Conservation (phyloP, 2,888 invertebrate genomes). For the Agelastica alni region DNA sequence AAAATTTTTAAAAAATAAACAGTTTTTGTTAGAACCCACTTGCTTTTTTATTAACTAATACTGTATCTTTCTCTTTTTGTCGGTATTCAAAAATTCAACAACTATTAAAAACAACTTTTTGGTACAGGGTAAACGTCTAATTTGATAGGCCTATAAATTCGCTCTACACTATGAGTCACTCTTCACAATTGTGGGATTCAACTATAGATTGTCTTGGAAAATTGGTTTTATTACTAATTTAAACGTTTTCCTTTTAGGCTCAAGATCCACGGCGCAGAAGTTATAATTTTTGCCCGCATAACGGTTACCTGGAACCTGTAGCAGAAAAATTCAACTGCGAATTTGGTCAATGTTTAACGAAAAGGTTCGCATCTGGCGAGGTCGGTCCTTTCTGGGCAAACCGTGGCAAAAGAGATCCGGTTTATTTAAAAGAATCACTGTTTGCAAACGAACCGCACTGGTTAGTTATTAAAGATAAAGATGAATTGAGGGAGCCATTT, state of each 20-base stretch:
- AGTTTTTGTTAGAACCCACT: too few species aligned
- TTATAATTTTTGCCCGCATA: conserved; percentile 22
- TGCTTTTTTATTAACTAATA: too few species aligned
- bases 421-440: conserved; percentile 53
- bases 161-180: too few species aligned
- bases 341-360: conserved; percentile 37
- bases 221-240: too few species aligned
- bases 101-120: too few species aligned
- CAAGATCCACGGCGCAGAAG: conserved; percentile 40
- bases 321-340: conserved; percentile 37
- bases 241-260: conserved; percentile 33
- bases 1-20: too few species aligned
- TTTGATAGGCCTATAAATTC: too few species aligned
- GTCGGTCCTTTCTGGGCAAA: conserved; percentile 59
- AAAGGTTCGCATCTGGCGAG: conserved; percentile 43
- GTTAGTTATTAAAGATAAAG: conserved; percentile 58
- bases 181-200: too few species aligned
- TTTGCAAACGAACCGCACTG: conserved; percentile 63
- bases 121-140: too few species aligned
- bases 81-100: too few species aligned
- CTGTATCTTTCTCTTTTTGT: too few species aligned
- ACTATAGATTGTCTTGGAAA: too few species aligned
- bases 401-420: conserved; percentile 55
- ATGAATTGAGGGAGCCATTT: conserved; percentile 42
- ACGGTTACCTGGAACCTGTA: conserved; percentile 30